Evolutionary conservation across 2,113 vertebrate genomes (phyloP), one percentile per base, ranked within the genome.

Genomic region (Pelusios castaneus): DNA sequence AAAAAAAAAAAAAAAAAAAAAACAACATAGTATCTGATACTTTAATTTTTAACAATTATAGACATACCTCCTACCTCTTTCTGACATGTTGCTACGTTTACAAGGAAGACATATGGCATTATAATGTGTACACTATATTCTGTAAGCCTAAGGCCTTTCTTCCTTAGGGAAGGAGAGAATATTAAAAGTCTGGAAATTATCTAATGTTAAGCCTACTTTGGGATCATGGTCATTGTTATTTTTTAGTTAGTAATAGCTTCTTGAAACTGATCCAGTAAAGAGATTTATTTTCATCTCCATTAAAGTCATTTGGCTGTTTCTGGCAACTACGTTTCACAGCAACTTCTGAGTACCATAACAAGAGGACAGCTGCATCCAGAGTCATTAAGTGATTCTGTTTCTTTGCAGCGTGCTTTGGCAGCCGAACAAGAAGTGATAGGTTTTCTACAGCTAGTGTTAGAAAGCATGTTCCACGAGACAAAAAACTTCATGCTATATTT

Each of bases 211-310:
- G 73, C 63, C 87, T 91, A 92, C 80, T 93, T 96, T 87, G 70
- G 91, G 91, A 80, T 94, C 94, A 94, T 54, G 90, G 78, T 92
- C 95, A 92, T 89, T 94, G 80, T 95, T 96, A 91, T 95, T 97
- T 88, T 94, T 80, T 94, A 70, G 67, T 88, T 93, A 96, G 84
- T 80, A 92, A 91, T 89, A 90, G 82, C 80, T 97, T 93, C 95
- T 96, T 97, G 96, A 97, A 97, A 97, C 45, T 21, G 56, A 96
- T 86, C 94, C 92, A 96, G 56, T 45, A 52, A 84, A 92, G 38
- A 95, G 87, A 94, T 97, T 97, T 94, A 91, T 97, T 96, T 91
- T 95, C 92, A 90, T 85, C 91, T 86, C 55, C 75, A 89, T 94
- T 76, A 78, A 91, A 93, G 73, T 92, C 79, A 96, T 31, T 87